Evolutionary conservation across 2,888 invertebrate species (phyloP).

Genomic region (Eupithecia dodoneata): DNA sequence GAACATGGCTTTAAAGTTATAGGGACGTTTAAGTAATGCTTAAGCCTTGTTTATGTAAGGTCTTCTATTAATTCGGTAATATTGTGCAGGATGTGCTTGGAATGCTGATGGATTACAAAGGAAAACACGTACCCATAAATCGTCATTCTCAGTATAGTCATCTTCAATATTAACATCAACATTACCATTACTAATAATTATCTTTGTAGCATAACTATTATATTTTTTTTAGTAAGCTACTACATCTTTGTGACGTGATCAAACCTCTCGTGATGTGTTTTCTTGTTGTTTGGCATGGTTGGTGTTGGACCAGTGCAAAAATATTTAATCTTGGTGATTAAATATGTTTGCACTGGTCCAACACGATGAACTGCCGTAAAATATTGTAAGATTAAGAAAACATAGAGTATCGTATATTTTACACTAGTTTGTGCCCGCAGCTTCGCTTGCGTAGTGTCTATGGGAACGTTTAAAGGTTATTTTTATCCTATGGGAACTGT

Average conservation of each 20-base stretch:
- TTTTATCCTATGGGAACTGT: too few relatives aligned
- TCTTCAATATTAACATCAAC: not conserved
- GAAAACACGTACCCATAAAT: not conserved
- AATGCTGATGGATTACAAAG: conserved; percentile 9
- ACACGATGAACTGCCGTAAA: not conserved
- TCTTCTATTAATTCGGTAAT: conserved; percentile 8
- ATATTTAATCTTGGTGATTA: too few relatives aligned
- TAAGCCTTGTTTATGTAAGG: conserved; percentile 14
- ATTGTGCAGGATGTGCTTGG: not conserved
- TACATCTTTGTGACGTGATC: not conserved
- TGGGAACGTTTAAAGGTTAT: too few relatives aligned
- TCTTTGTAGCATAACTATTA: not conserved
- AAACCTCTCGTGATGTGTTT: not conserved
- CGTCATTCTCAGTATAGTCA: not conserved
- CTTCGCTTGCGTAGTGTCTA: too few relatives aligned
- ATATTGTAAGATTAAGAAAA: not conserved
- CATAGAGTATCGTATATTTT: not conserved
- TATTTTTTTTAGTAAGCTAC: not conserved
- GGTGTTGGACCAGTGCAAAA: too few relatives aligned
- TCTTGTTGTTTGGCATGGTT: not conserved
- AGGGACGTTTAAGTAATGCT: conserved; percentile 23
- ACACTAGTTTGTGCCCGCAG: too few relatives aligned
- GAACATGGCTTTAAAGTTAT: conserved; percentile 33
- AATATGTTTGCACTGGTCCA: not conserved
- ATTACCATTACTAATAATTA: not conserved